Conservation (phyloP, 2,888 invertebrate species). For the Dolichopus griseipennis region DNA sequence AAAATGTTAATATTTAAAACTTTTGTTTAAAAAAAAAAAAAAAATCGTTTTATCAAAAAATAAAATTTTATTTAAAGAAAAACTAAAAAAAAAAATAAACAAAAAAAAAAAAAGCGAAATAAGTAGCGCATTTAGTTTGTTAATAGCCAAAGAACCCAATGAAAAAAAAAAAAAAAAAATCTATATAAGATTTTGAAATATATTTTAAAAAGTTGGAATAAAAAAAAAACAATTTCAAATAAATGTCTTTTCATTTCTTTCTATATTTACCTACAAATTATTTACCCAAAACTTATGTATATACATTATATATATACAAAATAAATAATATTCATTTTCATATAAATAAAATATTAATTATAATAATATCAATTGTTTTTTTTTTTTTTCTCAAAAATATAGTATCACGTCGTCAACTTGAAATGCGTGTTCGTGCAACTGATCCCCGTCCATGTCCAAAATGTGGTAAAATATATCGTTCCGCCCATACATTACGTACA, state of each 20-base stretch:
- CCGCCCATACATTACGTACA: constrained; percentile 82
- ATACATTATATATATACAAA: neutral
- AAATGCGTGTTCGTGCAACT: constrained; percentile 81
- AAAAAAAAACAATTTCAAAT: neutral
- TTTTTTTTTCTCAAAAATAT: too few species aligned
- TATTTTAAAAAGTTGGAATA: constrained; percentile 9
- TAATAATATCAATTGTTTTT: neutral
- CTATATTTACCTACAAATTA: neutral
- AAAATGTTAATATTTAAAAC: neutral
- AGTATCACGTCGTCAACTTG: constrained; percentile 72
- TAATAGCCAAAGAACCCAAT: neutral
- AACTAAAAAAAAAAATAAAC: neutral
- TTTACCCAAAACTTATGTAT: neutral
- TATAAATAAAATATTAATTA: neutral
- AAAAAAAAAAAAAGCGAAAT: neutral
- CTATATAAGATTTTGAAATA: constrained; percentile 7
- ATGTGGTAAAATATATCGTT: constrained; percentile 86
- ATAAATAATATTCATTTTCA: neutral
- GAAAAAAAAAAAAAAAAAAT: neutral
- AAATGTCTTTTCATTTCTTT: neutral
- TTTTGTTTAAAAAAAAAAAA: neutral
- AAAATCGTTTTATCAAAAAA: neutral
- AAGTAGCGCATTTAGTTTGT: constrained; percentile 10
- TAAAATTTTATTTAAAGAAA: neutral
- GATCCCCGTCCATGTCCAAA: constrained; percentile 89